These are phyloP conservation scores for Adelphocoris suturalis DNA, from an alignment of 2,888 invertebrate genomes.

Conservation along the genomic window DNA sequence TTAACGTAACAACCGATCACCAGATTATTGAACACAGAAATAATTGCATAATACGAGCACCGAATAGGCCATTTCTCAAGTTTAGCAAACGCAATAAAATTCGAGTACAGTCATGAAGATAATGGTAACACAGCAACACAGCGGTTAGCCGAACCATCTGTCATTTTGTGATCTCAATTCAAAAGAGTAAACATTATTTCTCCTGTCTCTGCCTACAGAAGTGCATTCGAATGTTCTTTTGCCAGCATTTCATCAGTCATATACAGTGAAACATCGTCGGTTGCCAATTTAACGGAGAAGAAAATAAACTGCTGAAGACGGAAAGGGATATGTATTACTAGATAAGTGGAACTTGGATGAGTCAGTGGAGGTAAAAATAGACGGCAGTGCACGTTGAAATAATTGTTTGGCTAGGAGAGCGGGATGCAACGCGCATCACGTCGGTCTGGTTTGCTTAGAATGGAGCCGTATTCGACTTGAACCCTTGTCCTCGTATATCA, in stretches of 20 bases:
- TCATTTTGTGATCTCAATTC: too few relatives aligned
- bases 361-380: neutral
- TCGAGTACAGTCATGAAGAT: too few relatives aligned
- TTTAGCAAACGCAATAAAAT: too few relatives aligned
- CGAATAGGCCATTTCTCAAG: too few relatives aligned
- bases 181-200: neutral
- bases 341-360: neutral
- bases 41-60: too few relatives aligned
- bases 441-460: conserved; percentile 22
- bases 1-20: too few relatives aligned
- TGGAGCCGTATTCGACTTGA: neutral
- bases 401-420: conserved; percentile 16
- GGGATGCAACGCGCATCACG: neutral
- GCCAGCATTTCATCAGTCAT: neutral
- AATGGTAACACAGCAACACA: too few relatives aligned
- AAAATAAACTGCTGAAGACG: neutral
- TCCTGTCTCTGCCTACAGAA: neutral
- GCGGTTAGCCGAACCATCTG: too few relatives aligned
- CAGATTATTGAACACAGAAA: too few relatives aligned
- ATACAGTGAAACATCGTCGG: neutral
- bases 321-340: neutral
- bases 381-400: neutral
- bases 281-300: neutral
- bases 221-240: neutral
- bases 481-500: too few relatives aligned